Evolutionary conservation across 2,797 vertebrate species (phyloP), one percentile per base, ranked within the genome.

Genomic region (Adrianichthys oophorus): DNA sequence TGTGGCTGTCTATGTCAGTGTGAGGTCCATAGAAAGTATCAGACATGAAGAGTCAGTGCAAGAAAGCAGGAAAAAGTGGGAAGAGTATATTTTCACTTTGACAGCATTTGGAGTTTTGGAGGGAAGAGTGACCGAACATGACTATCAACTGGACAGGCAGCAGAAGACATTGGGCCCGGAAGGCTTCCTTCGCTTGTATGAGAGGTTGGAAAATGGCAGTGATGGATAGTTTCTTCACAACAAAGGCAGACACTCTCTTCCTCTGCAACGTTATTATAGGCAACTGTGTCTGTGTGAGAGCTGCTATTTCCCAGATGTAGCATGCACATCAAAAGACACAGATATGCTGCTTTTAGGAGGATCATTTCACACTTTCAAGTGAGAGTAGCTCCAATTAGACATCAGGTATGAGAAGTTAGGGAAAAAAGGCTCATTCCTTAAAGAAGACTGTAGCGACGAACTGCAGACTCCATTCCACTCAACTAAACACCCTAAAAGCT

Each of bases 1-100:
- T 10, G 43, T 45, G 62, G 17, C 7, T 19, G 16, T 19, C 41
- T 13, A 69, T 66, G 59, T 52, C 46, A 45, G 46, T 64, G 55
- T 19, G 37, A 7, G 47, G 65, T 46, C 41, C 42, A 40, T 48
- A 48, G 47, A 46, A 47, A 23, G 7, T 29, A 5, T 57, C 40
- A 59, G 59, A 32, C 52, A 21, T n/a, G 7, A 52, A 58, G 18
- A 23, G 10, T 16, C 24, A 26, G 24, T 26, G 24, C 24, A 26
- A 26, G 4, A 26, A 26, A 26, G 24, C 44, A 7, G 4, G 17
- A 12, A 12, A 7, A 18, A 19, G 45, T 21, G 45, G 21, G 12
- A 12, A 14, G 29, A 32, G 29, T 32, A 10, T 26, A 26, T 26
- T 32, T 32, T 32, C 29, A 32, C 7, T 12, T 14, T 48, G 46